These are phyloP conservation scores for Germaria angustata DNA, from an alignment of 2,888 invertebrate genomes.

Conservation along the genomic window DNA sequence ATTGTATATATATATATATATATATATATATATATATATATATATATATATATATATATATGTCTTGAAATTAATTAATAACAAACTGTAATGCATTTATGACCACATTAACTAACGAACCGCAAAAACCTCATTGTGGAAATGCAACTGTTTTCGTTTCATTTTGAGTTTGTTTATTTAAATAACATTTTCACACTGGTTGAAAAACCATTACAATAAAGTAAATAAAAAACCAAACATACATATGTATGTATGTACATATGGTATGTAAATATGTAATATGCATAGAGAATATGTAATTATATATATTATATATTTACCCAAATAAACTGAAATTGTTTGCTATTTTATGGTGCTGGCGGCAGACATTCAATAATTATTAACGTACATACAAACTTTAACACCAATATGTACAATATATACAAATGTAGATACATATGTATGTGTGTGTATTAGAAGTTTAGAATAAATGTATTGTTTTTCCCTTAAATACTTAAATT, in stretches of 20 bases:
- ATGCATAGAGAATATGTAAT: neutral
- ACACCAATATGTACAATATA: neutral
- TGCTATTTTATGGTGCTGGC: slow-evolving; percentile 34
- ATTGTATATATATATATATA: no score
- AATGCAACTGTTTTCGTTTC: slow-evolving; percentile 52
- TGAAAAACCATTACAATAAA: slow-evolving; percentile 3
- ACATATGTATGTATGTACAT: neutral
- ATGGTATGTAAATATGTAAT: neutral
- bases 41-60: no score
- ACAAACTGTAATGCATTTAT: slow-evolving; percentile 2
- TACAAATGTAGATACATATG: neutral
- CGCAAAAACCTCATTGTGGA: slow-evolving; percentile 51
- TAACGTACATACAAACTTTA: neutral
- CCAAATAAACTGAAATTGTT: slow-evolving; percentile 53
- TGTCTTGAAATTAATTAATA: no score
- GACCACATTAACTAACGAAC: slow-evolving; percentile 32
- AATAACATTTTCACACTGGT: slow-evolving; percentile 45
- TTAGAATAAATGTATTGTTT: slow-evolving; percentile 35
- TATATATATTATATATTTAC: neutral
- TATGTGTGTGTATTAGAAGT: no score
- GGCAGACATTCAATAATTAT: slow-evolving; percentile 50
- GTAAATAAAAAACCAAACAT: no score
- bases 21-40: no score
- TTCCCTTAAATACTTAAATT: neutral
- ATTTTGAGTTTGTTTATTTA: slow-evolving; percentile 12